Evolutionary conservation across 2,113 vertebrate species (phyloP).

Genomic region (Nasalis larvatus): DNA sequence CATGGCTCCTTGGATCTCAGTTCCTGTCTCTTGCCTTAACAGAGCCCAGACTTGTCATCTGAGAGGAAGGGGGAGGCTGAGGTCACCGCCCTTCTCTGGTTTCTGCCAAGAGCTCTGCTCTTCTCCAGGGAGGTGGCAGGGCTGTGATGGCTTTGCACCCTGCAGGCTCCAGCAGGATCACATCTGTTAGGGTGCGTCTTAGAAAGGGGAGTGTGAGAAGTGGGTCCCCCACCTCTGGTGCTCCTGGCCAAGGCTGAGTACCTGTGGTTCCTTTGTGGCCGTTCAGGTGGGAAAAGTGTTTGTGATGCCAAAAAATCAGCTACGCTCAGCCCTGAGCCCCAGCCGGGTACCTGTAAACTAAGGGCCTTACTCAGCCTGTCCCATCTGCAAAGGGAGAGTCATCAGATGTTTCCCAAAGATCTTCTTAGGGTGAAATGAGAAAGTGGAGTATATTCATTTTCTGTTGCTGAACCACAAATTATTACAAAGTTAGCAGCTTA

Average conservation of each 20-base stretch:
- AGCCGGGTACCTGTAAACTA: not conserved
- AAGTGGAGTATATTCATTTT: not conserved
- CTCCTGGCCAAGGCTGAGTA: not conserved
- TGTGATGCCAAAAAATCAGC: not conserved
- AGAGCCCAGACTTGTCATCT: slow-evolving; percentile 62
- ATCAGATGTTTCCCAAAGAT: not conserved
- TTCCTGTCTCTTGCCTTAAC: slow-evolving; percentile 33
- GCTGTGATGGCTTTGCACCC: not conserved
- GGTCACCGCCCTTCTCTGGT: slow-evolving; percentile 46
- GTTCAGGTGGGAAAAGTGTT: not conserved
- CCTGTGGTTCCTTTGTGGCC: not conserved
- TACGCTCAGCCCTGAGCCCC: no score
- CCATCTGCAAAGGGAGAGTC: not conserved
- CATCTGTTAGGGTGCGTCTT: not conserved
- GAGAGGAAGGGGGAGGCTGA: slow-evolving; percentile 24
- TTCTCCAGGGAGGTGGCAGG: not conserved
- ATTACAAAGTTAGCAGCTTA: not conserved
- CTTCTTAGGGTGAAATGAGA: not conserved
- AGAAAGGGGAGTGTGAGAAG: not conserved
- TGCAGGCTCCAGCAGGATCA: not conserved
- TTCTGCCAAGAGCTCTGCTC: not conserved
- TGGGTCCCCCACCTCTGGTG: not conserved
- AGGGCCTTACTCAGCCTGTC: not conserved
- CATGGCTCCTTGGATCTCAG: not conserved
- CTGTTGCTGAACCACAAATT: not conserved